Conservation (phyloP, 2,797 vertebrate species). For the Smutsia temminckii region DNA sequence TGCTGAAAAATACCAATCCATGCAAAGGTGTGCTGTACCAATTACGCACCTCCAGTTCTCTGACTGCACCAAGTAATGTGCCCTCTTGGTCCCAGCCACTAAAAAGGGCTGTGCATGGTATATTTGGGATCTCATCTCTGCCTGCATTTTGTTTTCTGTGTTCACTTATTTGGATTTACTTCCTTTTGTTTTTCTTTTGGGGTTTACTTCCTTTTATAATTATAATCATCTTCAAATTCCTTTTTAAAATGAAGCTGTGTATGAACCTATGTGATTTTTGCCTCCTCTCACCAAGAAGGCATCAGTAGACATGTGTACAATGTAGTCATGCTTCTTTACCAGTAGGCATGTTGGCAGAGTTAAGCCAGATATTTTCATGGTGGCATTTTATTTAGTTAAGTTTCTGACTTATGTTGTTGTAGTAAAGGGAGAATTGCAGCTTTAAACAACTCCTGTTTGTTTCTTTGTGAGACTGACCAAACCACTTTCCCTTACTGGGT, state of each 20-base stretch:
- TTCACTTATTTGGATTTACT: slow-evolving; percentile 25
- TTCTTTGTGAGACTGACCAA: slow-evolving; percentile 5
- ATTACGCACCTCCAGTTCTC: background rate
- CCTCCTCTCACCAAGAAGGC: background rate
- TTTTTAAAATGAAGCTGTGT: background rate
- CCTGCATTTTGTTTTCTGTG: background rate
- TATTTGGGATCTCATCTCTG: background rate
- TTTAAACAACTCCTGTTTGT: background rate
- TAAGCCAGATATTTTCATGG: background rate
- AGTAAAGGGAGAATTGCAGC: background rate
- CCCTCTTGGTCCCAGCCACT: background rate
- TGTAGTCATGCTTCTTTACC: background rate
- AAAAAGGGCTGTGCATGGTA: background rate
- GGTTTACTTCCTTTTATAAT: background rate
- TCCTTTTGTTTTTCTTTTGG: slow-evolving; percentile 41
- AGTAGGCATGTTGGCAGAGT: background rate
- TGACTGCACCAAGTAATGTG: background rate
- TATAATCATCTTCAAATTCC: background rate
- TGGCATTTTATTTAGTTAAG: background rate
- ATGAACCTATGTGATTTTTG: background rate
- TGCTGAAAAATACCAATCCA: background rate
- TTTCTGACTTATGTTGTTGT: background rate
- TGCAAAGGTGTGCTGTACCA: background rate
- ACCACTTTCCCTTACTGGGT: background rate
- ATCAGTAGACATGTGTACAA: background rate